Evolutionary conservation across 2,113 vertebrate species (phyloP), one percentile per base, ranked within the genome.

Genomic region (Bambusicola thoracicus): DNA sequence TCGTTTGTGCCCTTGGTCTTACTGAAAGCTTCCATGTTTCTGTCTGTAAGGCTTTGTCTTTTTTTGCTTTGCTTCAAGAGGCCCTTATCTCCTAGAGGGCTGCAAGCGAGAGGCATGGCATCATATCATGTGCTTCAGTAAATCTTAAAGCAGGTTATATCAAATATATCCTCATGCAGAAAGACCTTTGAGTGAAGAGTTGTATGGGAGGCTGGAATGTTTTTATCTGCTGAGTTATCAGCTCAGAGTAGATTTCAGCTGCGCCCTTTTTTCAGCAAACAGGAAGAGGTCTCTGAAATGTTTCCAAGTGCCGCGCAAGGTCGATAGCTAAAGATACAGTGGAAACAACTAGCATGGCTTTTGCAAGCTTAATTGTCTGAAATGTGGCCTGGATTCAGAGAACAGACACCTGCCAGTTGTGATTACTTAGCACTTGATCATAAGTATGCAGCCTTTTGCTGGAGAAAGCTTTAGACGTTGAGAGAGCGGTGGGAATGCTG

Each of bases 11-110:
- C 88, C 73, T 51, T 51, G 88, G 88, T 92, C 82, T 92, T 81
- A 72, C 34, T 32, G 80, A 94, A 96, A 92, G 82, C 48, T 86
- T 55, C 65, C 21, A 1, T 81, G 69, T 85, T 93, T 78, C 89
- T 83, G 80, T 93, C 85, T 94, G 82, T 83, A 93, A 94, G 76
- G 68, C 73, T 91, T 79, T 85, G 41, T 85, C 79, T 93, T 90
- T 96, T 96, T 89, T 92, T 89, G 87, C 87, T 94, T 84, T 96
- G 82, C 85, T 96, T 95, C 91, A 90, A 83, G 85, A 94, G 90
- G 34, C 68, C 81, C 82, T 82, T 43, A 1, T 91, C 87, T 95
- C 80, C 80, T 96, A 65, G 73, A 92, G 94, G 53, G 82, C 74
- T 94, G 65, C 65, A 68, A 95, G 93, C 92, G 95, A 90, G 90